phyloP scores from a whole-genome alignment of 2,113 vertebrate species.

The Petroica traversi region DNA sequence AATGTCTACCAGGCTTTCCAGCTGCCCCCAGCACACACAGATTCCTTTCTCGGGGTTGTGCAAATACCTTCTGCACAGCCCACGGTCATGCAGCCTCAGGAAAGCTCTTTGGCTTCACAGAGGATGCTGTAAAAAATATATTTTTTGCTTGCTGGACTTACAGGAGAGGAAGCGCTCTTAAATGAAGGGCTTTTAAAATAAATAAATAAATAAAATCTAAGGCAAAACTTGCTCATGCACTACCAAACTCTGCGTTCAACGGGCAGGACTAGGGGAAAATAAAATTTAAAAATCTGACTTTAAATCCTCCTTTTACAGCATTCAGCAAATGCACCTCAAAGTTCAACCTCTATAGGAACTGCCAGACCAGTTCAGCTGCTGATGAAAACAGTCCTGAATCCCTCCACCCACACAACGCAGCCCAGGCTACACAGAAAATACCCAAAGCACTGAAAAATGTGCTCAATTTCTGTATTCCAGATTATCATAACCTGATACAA shows the following conservation, averaged over 20 bases:
- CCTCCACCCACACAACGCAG: background rate
- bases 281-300: background rate
- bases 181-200: background rate
- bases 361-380: background rate
- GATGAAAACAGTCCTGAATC: background rate
- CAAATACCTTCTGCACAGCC: conserved; percentile 15
- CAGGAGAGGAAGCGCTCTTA: background rate
- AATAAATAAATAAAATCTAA: no score
- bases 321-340: background rate
- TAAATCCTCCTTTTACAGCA: background rate
- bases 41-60: background rate
- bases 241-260: background rate
- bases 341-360: background rate
- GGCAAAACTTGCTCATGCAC: background rate
- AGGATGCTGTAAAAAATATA: background rate
- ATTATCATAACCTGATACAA: background rate
- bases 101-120: background rate
- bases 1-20: conserved; percentile 52
- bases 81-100: background rate
- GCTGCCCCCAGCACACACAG: background rate
- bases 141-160: background rate
- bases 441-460: background rate
- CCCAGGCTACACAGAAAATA: background rate
- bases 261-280: accelerated
- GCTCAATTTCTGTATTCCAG: background rate